These are phyloP conservation scores for Hypomecis atomaria DNA, from an alignment of 2,888 invertebrate species.

Conservation along the genomic window DNA sequence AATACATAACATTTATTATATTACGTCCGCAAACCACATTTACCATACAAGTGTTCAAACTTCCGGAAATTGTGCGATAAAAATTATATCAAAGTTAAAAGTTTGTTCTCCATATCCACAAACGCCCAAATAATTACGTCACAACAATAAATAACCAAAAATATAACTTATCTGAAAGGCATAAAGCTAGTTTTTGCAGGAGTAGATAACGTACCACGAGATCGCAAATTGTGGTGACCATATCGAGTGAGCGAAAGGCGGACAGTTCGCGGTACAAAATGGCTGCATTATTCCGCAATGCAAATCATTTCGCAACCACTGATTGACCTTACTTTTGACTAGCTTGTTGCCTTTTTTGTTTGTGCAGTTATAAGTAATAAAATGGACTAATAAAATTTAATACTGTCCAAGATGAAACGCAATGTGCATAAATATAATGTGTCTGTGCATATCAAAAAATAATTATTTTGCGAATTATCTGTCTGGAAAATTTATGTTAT, in stretches of 20 bases:
- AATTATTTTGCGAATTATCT: background rate
- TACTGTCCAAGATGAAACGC: no score
- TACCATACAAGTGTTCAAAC: constrained; percentile 7
- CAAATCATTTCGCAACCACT: constrained; percentile 24
- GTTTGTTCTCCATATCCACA: constrained; percentile 9
- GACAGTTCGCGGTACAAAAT: constrained; percentile 46
- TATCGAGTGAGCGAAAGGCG: constrained; percentile 45
- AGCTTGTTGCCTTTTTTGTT: constrained; percentile 7
- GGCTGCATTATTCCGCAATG: constrained; percentile 16
- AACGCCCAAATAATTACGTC: constrained; percentile 12
- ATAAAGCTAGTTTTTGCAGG: constrained; percentile 26
- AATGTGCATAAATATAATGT: no score
- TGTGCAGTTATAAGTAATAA: background rate
- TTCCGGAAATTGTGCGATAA: constrained; percentile 32
- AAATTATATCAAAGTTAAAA: constrained; percentile 16
- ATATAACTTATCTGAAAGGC: background rate
- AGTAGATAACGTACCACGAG: constrained; percentile 17
- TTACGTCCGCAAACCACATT: constrained; percentile 10
- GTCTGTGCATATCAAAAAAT: background rate
- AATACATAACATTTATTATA: background rate
- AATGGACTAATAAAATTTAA: no score
- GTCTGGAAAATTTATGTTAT: background rate
- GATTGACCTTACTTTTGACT: constrained; percentile 22
- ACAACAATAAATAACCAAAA: background rate
- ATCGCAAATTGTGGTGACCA: constrained; percentile 56